Base-by-base conservation (phyloP, 2,888 invertebrate species). In the Troides oblongomaculatus region DNA sequence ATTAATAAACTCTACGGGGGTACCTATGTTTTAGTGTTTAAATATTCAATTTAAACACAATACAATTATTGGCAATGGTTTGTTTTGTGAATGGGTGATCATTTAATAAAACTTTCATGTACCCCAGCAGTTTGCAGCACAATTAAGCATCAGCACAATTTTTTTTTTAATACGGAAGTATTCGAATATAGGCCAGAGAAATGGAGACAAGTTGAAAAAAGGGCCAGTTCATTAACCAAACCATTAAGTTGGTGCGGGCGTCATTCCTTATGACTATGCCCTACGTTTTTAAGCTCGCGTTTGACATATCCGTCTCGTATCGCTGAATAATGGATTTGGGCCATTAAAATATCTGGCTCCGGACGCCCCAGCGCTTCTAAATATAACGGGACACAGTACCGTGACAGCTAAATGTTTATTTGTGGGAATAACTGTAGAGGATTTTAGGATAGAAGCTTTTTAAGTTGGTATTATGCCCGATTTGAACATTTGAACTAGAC, bases 331-430 rank as follows among this genome's bases (percentile, higher is more conserved):
- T 88, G 85, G 81, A 78, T 77, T 75, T 79, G 79, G 75, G 79
- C 85, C 87, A 88, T 89, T 89, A 87, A 87, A 85, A 84, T 81
- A 81, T 85, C 81, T 81, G 80, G 18, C 79, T 79, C 81, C 79
- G 81, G 78, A 79, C 82, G 82, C 82, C 84, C 84, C 83, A 81
- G 79, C 80, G 79, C 78, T 80, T 84, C 86, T 87, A 88, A 87
- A 88, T 85, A 87, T 88, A 88, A 74, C 74, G 73, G 75, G 74
- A 78, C 77, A 76, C 68, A 79, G 79, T 80, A 76, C 76, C 81
- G 77, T 84, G 86, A 84, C 87, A 85, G 85, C 78, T 82, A 79
- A 84, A 83, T 84, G 84, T 88, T 86, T 88, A 84, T 88, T 86
- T 87, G 85, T 85, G 84, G 83, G 80, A 81, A 78, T 84, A 81